phyloP scores from a whole-genome alignment of 2,797 vertebrate genomes.

The Tenualosa ilisha region DNA sequence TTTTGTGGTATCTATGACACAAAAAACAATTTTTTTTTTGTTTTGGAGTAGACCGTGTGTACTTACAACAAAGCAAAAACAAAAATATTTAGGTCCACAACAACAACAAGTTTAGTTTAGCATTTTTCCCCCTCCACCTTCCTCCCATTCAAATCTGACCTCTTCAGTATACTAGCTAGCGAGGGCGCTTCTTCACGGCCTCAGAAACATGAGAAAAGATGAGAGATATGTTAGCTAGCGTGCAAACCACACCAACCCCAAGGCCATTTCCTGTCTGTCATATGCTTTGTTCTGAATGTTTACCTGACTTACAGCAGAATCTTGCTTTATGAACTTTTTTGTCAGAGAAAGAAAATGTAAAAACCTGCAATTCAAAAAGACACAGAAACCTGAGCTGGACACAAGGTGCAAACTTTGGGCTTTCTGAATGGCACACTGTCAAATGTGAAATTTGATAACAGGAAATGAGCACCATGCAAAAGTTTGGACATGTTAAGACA shows the following conservation, averaged over 20 bases:
- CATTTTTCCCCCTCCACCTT: neutral
- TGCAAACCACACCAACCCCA: slow-evolving; percentile 42
- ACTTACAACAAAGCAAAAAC: too few species aligned
- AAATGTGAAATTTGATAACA: too few species aligned
- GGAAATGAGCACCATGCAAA: too few species aligned
- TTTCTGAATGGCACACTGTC: too few species aligned
- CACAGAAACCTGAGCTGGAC: neutral
- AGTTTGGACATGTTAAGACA: too few species aligned
- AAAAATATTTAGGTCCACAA: neutral
- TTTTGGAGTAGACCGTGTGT: too few species aligned
- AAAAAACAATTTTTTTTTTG: too few species aligned
- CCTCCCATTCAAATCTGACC: neutral
- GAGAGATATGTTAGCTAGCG: neutral
- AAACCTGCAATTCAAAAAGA: neutral
- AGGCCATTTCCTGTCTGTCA: slow-evolving; percentile 47
- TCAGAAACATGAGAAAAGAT: slow-evolving; percentile 27
- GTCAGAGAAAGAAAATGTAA: neutral
- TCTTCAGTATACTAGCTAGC: neutral
- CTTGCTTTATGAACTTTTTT: neutral
- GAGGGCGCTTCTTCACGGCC: neutral
- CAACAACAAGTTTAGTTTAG: neutral
- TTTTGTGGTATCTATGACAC: neutral
- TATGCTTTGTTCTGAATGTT: neutral
- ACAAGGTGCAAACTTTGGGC: neutral
- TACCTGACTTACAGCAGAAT: neutral